A percentile compares a stretch with the other conserved stretches of the same genome.
Conservation (phyloP, 2,113 vertebrate genomes). For the Lepus europaeus region DNA sequence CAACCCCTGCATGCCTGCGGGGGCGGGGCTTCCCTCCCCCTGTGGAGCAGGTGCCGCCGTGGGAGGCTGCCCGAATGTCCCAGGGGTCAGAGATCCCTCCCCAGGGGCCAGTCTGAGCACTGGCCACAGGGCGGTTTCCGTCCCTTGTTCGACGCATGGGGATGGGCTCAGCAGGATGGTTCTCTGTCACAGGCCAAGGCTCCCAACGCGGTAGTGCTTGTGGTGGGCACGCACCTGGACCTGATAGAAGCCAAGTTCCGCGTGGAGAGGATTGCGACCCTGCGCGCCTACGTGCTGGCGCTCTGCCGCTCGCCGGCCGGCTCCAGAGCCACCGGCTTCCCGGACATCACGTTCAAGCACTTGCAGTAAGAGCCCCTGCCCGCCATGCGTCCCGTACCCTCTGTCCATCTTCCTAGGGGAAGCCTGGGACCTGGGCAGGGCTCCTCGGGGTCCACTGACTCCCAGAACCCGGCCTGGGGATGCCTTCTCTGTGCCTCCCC, state of each 20-base stretch:
- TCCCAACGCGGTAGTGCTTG: constrained; percentile 95
- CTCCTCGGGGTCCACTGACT: not conserved
- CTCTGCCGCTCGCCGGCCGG: constrained; percentile 96
- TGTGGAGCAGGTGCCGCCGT: not conserved
- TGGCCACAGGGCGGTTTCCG: too few species aligned
- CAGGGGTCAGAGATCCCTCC: not conserved
- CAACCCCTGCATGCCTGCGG: rapidly evolving
- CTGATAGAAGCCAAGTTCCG: constrained; percentile 96
- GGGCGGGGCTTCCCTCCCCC: not conserved
- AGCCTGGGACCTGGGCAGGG: not conserved
- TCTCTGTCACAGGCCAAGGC: constrained; percentile 92
- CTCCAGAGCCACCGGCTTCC: constrained; percentile 94
- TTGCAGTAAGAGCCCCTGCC: constrained; percentile 90
- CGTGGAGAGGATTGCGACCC: constrained; percentile 94
- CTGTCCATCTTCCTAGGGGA: rapidly evolving
- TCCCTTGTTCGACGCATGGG: rapidly evolving
- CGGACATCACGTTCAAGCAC: constrained; percentile 96
- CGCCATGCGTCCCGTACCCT: too few species aligned
- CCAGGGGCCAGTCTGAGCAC: not conserved
- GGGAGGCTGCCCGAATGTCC: too few species aligned
- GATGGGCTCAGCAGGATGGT: not conserved
- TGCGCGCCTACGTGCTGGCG: constrained; percentile 95
- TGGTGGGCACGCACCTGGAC: constrained; percentile 97
- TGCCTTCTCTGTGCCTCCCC: rapidly evolving
- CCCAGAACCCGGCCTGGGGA: too few species aligned